These are phyloP conservation scores for Sorex maritimensis DNA, from an alignment of 2,797 vertebrate species.

Conservation along the genomic window DNA sequence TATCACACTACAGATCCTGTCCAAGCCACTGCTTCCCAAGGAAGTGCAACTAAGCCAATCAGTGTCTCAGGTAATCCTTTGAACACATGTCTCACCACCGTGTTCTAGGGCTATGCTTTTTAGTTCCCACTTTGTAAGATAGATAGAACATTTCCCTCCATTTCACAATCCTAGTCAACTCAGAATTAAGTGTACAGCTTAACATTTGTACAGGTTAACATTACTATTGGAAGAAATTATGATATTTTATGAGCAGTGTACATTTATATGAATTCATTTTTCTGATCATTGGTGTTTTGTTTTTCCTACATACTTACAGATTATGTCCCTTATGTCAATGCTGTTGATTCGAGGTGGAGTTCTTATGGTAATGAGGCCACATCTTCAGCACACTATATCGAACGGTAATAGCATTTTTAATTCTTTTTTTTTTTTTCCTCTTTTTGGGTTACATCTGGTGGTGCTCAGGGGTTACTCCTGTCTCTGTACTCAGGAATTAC, in stretches of 20 bases:
- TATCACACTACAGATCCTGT: slow-evolving; percentile 97
- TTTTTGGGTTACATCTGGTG: too few relatives aligned
- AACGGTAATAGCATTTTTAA: slow-evolving; percentile 92
- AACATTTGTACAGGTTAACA: background rate
- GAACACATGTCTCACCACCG: background rate
- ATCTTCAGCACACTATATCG: slow-evolving; percentile 94
- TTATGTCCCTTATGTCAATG: slow-evolving; percentile 95
- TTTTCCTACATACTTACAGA: slow-evolving; percentile 89
- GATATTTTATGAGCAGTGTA: slow-evolving; percentile 2
- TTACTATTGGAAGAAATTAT: slow-evolving; percentile 31
- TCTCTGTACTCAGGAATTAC: too few relatives aligned
- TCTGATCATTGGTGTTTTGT: slow-evolving; percentile 30
- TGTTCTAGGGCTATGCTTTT: background rate
- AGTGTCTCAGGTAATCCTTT: slow-evolving; percentile 94
- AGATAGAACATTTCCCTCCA: background rate
- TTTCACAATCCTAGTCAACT: slow-evolving; percentile 52
- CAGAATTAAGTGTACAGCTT: slow-evolving; percentile 27
- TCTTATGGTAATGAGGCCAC: slow-evolving; percentile 95
- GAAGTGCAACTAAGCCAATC: slow-evolving; percentile 95
- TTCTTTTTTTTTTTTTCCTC: too few relatives aligned
- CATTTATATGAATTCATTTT: slow-evolving; percentile 41
- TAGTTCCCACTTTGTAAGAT: background rate
- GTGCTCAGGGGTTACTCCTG: too few relatives aligned
- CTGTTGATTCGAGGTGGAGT: slow-evolving; percentile 96
- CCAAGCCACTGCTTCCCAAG: slow-evolving; percentile 97